Evolutionary conservation across 1,140 invertebrate genomes (phyloP), one percentile per base, ranked within the genome.

Genomic region (Leptopilina boulardi): DNA sequence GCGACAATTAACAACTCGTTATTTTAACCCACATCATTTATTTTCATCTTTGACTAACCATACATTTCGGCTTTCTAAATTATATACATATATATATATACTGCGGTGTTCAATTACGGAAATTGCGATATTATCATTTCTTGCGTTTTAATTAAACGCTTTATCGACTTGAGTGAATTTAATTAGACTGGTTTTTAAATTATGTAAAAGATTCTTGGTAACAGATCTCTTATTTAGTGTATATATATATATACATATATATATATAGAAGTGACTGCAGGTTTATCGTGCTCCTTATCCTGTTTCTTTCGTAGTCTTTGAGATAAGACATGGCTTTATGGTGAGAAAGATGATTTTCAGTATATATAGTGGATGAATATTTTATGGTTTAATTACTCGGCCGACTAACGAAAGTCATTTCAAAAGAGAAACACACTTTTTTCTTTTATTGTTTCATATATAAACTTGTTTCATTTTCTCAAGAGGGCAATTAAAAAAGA

Each of bases 1-100:
- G 78, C 75, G 73, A 71, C 83, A 82, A 86, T 85, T 85, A 86
- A 85, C 82, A 83, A 81, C 81, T 84, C 82, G 74, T 77, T 66
- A 66, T 66, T 30, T 66, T 34, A 66, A 66, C 59, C 59, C 59
- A 66, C 59, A 66, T 66, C 59, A 66, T 66, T 66, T n/a, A 66
- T 66, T 66, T 38, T 23, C 23, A 66, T 66, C 59, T 66, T 66
- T 5, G 8, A 30, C 56, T 26, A 66, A 66, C 59, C 23, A 30
- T 21, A 59, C 21, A 59, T 66, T 34, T 66, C 15, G 23, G 15
- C 23, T 34, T 66, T 66, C 26, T 66, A 66, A 66, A 66, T 66
- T 66, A 66, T 23, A 56, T 66, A 66, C 15, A 23, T 66, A 66
- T 23, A 38, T 9, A 9, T 38, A 38, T 3, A 38, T 38, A 4